Evolutionary conservation across 2,113 vertebrate species (phyloP).

Genomic region (Chelonoidis abingdonii): DNA sequence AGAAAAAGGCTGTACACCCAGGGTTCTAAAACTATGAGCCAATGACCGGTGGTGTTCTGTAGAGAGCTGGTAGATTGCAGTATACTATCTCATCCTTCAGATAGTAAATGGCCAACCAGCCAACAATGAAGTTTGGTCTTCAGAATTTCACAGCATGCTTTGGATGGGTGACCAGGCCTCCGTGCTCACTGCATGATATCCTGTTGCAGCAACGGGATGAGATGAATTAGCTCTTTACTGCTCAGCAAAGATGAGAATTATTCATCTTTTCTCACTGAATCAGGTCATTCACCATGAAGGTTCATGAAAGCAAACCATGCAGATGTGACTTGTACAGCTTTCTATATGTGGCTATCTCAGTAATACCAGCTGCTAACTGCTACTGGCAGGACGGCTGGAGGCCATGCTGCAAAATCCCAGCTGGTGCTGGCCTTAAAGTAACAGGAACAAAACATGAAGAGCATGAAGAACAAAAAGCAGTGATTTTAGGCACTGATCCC

Average conservation of each 20-base stretch:
- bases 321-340: not conserved
- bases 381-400: not conserved
- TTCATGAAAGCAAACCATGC: not conserved
- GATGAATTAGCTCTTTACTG: not conserved
- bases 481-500: not conserved
- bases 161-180: no score
- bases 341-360: not conserved
- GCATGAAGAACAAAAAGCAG: not conserved
- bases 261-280: not conserved
- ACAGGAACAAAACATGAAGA: not conserved
- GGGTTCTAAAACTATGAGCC: fast-evolving
- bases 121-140: not conserved
- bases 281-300: not conserved
- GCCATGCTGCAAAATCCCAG: not conserved
- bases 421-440: not conserved
- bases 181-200: not conserved
- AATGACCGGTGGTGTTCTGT: not conserved
- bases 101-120: not conserved
- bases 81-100: not conserved
- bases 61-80: not conserved
- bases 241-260: not conserved
- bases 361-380: not conserved
- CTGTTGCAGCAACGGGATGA: not conserved
- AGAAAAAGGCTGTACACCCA: not conserved
- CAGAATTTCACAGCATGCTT: not conserved